Evolutionary conservation across 2,888 invertebrate species (phyloP), one percentile per base, ranked within the genome.

Genomic region (Boloria selene): DNA sequence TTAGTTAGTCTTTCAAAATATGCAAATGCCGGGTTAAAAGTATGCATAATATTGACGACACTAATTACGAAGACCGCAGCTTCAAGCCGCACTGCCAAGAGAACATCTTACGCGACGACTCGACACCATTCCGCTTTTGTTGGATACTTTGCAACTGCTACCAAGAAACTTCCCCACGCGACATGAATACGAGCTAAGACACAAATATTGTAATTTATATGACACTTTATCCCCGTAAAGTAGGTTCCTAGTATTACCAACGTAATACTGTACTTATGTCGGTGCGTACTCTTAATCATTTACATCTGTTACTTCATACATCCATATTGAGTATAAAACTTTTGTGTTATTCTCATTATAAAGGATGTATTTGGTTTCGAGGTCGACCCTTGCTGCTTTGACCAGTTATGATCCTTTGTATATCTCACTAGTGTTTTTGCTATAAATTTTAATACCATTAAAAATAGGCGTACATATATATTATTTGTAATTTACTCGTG

Each of bases 21-120:
- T 38, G 31, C 10, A 38, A 38, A 38, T 38, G 31, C 10, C 73
- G 74, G 82, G n/a, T 16, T 52, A 16, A 44, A 66, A 58, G 44
- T 38, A 51, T 26, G 53, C 52, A 66, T 58, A 81, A 83, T 84
- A 85, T 82, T 81, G 83, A 79, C 51, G 79, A 74, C 69, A 75
- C 77, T 85, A 84, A 85, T 87, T 85, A 65, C 63, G 64, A 70
- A 65, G 63, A 58, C 38, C 54, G 60, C 64, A 61, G 55, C 55
- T 50, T 67, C 49, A 47, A 49, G 49, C 60, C 44, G 61, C 56
- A 50, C 59, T 61, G 61, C 63, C 56, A 63, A 63, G 65, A 68
- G 51, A 70, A 62, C 69, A 61, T 65, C 64, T 71, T 70, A 67
- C 67, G 65, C 63, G 56, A 51, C 64, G 61, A 53, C 64, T 66